phyloP scores from a whole-genome alignment of 2,113 vertebrate species.

The Alces alces region DNA sequence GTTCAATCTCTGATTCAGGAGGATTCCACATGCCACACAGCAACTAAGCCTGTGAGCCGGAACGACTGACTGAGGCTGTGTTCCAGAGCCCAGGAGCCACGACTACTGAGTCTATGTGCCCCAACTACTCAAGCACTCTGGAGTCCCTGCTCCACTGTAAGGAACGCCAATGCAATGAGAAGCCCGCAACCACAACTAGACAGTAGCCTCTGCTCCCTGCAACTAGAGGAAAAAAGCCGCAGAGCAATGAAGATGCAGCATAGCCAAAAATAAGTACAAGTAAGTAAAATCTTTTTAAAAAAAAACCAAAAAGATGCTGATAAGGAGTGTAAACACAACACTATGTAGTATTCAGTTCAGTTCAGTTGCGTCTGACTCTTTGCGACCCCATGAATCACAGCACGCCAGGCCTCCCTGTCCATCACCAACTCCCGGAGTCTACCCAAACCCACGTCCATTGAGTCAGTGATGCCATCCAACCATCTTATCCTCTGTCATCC shows the following conservation, averaged over 20 bases:
- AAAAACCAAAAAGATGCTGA: no score
- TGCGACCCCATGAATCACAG: no score
- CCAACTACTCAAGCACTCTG: background rate
- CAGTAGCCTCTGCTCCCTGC: background rate
- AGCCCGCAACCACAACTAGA: background rate
- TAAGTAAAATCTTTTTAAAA: background rate
- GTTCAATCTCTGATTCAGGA: background rate
- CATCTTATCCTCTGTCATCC: no score
- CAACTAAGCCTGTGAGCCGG: background rate
- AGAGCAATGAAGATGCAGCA: background rate
- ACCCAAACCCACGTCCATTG: no score
- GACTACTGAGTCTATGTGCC: background rate
- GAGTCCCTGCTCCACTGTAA: background rate
- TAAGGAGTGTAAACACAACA: background rate
- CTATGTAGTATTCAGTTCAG: no score
- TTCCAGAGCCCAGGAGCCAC: background rate
- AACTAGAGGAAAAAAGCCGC: background rate
- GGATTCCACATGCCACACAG: background rate
- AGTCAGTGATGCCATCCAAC: no score
- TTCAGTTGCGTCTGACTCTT: no score
- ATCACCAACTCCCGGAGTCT: no score
- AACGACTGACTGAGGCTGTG: background rate
- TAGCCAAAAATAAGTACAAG: background rate
- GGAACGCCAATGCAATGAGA: background rate
- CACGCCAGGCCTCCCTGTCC: no score